Evolutionary conservation across 2,888 invertebrate genomes (phyloP).

Genomic region (Rugalucina vietnamica): DNA sequence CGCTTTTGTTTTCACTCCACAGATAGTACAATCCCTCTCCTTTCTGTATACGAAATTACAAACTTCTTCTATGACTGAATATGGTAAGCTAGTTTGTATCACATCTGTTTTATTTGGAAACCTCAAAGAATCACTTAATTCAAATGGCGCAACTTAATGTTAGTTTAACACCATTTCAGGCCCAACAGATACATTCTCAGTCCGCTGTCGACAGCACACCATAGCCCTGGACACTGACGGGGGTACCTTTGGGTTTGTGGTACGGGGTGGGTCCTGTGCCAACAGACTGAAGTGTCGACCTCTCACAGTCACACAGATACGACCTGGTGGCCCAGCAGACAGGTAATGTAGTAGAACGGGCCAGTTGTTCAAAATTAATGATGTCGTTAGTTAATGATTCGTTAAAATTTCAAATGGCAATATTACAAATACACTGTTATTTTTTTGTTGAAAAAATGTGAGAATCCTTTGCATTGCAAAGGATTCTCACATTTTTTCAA

Average conservation of each 20-base stretch:
- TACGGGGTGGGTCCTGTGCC: conserved; percentile 91
- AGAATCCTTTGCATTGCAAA: background rate
- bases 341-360: conserved; percentile 86
- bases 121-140: no score
- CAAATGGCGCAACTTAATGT: background rate
- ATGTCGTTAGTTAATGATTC: no score
- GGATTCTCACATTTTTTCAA: no score
- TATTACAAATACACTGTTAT: no score
- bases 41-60: no score
- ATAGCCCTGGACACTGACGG: conserved; percentile 89
- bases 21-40: no score
- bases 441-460: no score
- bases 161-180: conserved; percentile 56
- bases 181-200: conserved; percentile 70
- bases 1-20: no score
- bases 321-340: conserved; percentile 95
- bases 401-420: no score
- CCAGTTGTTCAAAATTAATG: no score
- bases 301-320: conserved; percentile 94
- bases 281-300: conserved; percentile 87
- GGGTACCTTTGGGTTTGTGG: conserved; percentile 92
- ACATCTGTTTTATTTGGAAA: no score
- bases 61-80: background rate
- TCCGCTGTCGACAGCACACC: conserved; percentile 77
- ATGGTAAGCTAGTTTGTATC: no score